These are phyloP conservation scores for Carcharodon carcharias DNA, from an alignment of 2,797 vertebrate species.

Conservation along the genomic window DNA sequence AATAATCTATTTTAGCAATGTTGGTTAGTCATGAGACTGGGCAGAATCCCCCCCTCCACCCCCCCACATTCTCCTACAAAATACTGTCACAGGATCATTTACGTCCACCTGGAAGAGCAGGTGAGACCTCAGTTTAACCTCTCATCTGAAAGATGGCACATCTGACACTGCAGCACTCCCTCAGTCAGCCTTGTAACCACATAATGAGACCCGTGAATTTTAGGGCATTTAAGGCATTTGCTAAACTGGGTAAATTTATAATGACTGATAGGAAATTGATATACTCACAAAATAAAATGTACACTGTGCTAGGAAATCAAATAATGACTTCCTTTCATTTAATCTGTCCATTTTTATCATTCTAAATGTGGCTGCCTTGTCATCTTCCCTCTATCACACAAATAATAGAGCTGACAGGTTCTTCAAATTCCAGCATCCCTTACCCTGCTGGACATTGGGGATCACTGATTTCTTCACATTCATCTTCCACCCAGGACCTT, in stretches of 20 bases:
- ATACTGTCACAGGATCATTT: neutral
- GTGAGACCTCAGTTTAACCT: neutral
- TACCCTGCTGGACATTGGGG: slow-evolving; percentile 31
- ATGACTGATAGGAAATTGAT: neutral
- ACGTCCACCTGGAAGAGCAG: neutral
- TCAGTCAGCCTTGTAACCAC: neutral
- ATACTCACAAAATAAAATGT: neutral
- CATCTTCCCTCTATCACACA: neutral
- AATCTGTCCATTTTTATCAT: neutral
- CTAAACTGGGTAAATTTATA: neutral
- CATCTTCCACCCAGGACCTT: neutral
- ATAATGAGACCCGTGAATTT: neutral
- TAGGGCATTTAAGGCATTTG: neutral
- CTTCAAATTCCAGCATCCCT: neutral
- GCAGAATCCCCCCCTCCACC: neutral
- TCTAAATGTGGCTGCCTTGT: neutral
- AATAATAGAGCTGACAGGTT: neutral
- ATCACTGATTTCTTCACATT: slow-evolving; percentile 1
- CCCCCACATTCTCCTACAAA: neutral
- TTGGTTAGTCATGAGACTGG: neutral
- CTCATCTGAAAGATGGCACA: neutral
- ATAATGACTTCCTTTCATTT: neutral
- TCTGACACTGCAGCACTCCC: neutral
- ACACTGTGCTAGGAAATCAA: neutral
- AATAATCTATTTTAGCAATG: neutral